A percentile compares a stretch with the other conserved stretches of the same genome.
Conservation (phyloP, 2,888 invertebrate genomes). For the Nemurella pictetii region DNA sequence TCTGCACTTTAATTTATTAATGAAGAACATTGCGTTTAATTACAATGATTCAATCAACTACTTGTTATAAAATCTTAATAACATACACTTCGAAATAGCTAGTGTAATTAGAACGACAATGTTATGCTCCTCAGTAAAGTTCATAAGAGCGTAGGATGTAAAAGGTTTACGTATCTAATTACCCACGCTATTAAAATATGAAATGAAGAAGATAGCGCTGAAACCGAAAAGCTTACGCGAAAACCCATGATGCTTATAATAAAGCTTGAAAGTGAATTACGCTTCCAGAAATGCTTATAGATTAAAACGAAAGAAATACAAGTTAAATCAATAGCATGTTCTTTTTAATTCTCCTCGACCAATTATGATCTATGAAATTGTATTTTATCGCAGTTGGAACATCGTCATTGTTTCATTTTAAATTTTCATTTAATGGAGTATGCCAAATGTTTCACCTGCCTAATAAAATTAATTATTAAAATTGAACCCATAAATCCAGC, state of each 20-base stretch:
- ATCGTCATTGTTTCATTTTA: neutral
- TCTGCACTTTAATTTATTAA: slow-evolving; percentile 8
- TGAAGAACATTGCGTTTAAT: slow-evolving; percentile 1
- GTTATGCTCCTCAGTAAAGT: neutral
- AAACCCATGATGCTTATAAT: neutral
- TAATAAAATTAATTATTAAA: neutral
- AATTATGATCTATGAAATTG: neutral
- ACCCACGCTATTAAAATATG: neutral
- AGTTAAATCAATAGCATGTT: neutral
- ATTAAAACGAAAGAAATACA: neutral
- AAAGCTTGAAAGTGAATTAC: neutral
- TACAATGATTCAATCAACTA: slow-evolving; percentile 19
- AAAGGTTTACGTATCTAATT: neutral
- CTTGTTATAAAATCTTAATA: slow-evolving; percentile 11
- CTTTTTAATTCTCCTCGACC: neutral
- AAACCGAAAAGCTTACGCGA: neutral
- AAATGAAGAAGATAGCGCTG: neutral
- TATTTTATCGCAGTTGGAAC: neutral
- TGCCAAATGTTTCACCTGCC: neutral
- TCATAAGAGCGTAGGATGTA: neutral
- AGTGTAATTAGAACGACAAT: neutral
- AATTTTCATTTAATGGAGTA: neutral
- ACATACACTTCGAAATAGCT: neutral
- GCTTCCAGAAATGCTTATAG: neutral
- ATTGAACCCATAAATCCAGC: neutral